Conservation (phyloP, 2,113 vertebrate species). For the Sylvietta virens region DNA sequence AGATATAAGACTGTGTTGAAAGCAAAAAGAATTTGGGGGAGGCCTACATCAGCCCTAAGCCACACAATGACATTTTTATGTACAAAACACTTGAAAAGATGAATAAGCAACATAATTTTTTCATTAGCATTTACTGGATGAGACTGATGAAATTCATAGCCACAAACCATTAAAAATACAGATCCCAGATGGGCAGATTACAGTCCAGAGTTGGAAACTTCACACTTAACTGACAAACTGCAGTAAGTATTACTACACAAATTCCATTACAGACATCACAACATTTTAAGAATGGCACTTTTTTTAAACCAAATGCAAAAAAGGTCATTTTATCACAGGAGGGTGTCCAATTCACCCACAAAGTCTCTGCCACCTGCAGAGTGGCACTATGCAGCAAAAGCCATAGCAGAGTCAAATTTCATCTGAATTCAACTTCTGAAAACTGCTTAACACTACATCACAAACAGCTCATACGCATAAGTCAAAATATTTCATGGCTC, state of each 20-base stretch:
- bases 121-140: not conserved
- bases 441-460: not conserved
- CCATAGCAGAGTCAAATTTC: not conserved
- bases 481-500: not conserved
- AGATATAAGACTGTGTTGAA: not conserved
- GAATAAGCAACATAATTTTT: slow-evolving; percentile 8
- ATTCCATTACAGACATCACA: not conserved
- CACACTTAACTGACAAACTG: not conserved
- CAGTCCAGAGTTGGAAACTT: not conserved
- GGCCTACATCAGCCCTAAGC: not conserved
- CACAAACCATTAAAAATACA: not conserved
- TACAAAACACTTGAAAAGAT: not conserved
- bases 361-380: not conserved
- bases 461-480: not conserved
- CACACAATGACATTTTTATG: slow-evolving; percentile 31
- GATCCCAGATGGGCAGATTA: slow-evolving; percentile 17
- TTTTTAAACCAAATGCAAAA: not conserved
- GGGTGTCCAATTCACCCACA: not conserved
- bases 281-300: not conserved
- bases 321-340: not conserved
- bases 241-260: not conserved
- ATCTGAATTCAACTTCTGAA: not conserved
- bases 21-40: not conserved
- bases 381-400: not conserved
- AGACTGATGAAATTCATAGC: not conserved